A percentile compares a stretch with the other conserved stretches of the same genome.
These are phyloP conservation scores for Fregetta grallaria DNA, from an alignment of 2,113 vertebrate species.

Conservation along the genomic window DNA sequence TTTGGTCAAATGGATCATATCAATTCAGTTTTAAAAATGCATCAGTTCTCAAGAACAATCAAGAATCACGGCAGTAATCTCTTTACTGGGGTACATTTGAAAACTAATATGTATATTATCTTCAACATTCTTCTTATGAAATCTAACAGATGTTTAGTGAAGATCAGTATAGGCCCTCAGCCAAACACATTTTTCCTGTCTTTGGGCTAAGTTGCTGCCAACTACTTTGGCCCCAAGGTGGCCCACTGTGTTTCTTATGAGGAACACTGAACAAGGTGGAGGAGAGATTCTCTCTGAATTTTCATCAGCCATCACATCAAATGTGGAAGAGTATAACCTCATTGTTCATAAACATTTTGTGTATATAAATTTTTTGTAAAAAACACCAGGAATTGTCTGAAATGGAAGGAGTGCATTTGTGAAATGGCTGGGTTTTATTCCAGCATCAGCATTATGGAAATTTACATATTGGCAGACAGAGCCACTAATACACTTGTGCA, in stretches of 20 bases:
- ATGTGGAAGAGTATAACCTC: not conserved
- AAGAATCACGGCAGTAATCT: not conserved
- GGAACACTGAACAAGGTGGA: not conserved
- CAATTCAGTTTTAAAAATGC: not conserved
- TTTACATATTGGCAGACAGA: not conserved
- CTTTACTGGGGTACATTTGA: not conserved
- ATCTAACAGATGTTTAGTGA: constrained; percentile 24
- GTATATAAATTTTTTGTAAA: not conserved
- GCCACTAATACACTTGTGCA: not conserved
- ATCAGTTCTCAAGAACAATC: not conserved
- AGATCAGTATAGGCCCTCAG: constrained; percentile 23
- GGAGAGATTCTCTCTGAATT: not conserved
- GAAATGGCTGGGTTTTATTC: not conserved
- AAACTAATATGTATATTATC: not conserved
- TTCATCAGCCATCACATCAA: not conserved
- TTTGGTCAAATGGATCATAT: not conserved
- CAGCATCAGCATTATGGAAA: not conserved
- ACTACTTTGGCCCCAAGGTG: not conserved
- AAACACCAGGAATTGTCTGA: not conserved
- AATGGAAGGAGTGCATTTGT: not conserved
- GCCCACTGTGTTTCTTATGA: not conserved
- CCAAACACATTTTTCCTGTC: constrained; percentile 43
- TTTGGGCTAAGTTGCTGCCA: not conserved
- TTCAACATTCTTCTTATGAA: constrained; percentile 12
- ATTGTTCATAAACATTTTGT: not conserved